Evolutionary conservation across 64 coral and sea anemone genomes (phyloP), one percentile per base, ranked within the genome.

Genomic region (Exaiptasia diaphana): DNA sequence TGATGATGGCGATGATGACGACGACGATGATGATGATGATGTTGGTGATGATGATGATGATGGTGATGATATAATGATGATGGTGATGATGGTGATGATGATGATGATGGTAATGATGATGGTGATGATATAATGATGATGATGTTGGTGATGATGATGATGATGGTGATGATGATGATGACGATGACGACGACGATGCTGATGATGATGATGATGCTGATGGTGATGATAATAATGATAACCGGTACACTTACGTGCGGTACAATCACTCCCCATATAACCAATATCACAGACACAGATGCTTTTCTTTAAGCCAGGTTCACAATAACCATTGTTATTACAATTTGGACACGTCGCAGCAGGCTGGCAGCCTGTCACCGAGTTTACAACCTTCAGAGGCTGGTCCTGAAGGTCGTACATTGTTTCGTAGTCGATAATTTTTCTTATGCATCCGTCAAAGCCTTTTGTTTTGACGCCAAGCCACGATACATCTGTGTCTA

Each of bases 381-480:
- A 74, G 55, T 92, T 81, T 21, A 84, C 79, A 23, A 93, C 75
- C 37, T 68, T 79, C 11, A 92, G 44, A 26, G 95, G 95, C n/a
- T 81, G 78, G 38, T 65, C 32, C 4, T 52, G 2, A 21, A 99
- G 85, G 64, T 99, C 95, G 59, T 99, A 99, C 95, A 89, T 99
- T 30, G 32, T 12, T 15, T 68, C 54, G 64, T 88, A 89, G 24
- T 99, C 90, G 34, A 61, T 68, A 34, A 99, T 85, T 10, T 93
- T 71, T 33, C 95, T 84, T 6, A 99, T 99, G 67, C 95, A 99
- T 2, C 95, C 95, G 21, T 39, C n/a, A 31, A 99, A 99, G 9
- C 82, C 68, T 10, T n/a, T 29, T 35, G 70, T 92, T 17, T 60
- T 76, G 9, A 88, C 80, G 8, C 41, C 27, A 43, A 72, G 64